Conservation (phyloP, 2,888 invertebrate species). For the Spisula solida region DNA sequence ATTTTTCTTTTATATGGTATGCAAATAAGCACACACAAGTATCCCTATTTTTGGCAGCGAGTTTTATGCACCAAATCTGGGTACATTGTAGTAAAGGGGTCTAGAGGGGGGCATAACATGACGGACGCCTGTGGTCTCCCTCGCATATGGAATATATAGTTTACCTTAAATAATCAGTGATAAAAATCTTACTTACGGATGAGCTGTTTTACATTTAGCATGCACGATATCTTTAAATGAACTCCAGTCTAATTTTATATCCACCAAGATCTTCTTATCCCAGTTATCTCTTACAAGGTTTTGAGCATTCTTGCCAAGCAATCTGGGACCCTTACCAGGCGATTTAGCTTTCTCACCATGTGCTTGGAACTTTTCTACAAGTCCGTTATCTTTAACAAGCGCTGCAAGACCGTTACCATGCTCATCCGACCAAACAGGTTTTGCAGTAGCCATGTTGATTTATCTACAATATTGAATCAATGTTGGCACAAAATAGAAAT, state of each 20-base stretch:
- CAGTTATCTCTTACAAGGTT: conserved; percentile 68
- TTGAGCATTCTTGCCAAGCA: conserved; percentile 48
- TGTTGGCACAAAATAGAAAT: background rate
- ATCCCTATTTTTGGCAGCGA: no score
- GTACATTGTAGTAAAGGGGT: no score
- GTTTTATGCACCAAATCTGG: no score
- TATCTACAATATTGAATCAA: background rate
- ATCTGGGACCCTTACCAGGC: conserved; percentile 15
- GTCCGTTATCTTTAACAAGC: background rate
- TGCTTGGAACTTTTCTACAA: conserved; percentile 31
- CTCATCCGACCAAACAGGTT: background rate
- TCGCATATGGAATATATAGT: no score
- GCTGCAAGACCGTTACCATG: background rate
- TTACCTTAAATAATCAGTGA: no score
- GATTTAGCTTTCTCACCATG: conserved; percentile 24
- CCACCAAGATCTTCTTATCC: conserved; percentile 1
- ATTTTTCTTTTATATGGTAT: no score
- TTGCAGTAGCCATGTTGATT: conserved; percentile 26
- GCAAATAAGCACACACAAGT: no score
- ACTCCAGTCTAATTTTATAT: background rate
- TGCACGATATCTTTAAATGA: no score
- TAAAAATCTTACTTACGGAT: no score
- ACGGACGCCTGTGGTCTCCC: no score
- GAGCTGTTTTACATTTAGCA: no score
- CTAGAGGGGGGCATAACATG: no score